These are phyloP conservation scores for Charanyca ferruginea DNA, from an alignment of 2,888 invertebrate genomes.

Conservation along the genomic window DNA sequence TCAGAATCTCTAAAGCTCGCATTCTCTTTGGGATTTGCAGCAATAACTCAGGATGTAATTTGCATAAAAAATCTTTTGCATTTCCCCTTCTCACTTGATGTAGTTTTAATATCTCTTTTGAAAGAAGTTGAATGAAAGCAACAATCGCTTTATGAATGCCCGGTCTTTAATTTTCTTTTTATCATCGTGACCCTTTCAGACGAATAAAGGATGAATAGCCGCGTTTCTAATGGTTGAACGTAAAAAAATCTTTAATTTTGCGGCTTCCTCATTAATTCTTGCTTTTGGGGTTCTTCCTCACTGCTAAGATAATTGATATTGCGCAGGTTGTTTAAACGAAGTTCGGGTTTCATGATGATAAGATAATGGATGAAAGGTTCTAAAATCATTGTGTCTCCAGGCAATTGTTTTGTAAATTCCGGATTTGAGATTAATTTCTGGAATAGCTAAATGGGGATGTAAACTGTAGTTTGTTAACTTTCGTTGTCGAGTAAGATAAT, in stretches of 20 bases:
- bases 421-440: constrained; percentile 8
- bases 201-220: constrained; percentile 71
- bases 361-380: constrained; percentile 38
- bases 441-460: not conserved
- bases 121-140: constrained; percentile 65
- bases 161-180: constrained; percentile 77
- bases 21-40: constrained; percentile 46
- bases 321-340: constrained; percentile 54
- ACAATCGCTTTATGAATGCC: constrained; percentile 76
- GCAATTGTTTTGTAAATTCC: constrained; percentile 28
- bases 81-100: constrained; percentile 67
- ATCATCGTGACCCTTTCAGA: constrained; percentile 73
- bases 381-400: constrained; percentile 15
- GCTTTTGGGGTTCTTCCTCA: constrained; percentile 63
- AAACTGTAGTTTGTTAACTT: not conserved
- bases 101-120: constrained; percentile 72
- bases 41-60: constrained; percentile 66
- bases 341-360: constrained; percentile 43
- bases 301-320: constrained; percentile 70
- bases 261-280: constrained; percentile 69
- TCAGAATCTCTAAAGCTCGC: constrained; percentile 49
- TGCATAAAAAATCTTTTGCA: constrained; percentile 68
- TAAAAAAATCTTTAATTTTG: constrained; percentile 68
- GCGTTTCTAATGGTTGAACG: constrained; percentile 55
- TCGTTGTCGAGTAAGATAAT: not conserved